Percentiles rank a stretch among this genome's conserved stretches.
Conservation (phyloP, 1,140 invertebrate species). For the Portunus trituberculatus region DNA sequence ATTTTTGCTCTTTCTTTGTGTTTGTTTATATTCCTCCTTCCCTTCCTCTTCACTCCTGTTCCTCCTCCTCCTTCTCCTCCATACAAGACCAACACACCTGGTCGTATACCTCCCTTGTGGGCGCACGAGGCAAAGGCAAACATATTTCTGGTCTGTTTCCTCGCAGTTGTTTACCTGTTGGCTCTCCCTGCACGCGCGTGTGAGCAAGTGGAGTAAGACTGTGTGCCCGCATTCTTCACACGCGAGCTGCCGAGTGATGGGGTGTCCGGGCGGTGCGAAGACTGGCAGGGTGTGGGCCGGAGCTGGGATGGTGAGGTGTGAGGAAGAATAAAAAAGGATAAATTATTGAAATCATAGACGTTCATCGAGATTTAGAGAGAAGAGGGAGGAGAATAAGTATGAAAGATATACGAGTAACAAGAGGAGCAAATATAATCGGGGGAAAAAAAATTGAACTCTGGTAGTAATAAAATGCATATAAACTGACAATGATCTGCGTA, state of each 20-base stretch:
- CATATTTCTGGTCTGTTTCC: slow-evolving; percentile 12
- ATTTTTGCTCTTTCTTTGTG: neutral
- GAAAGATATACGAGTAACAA: too few species aligned
- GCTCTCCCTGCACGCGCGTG: slow-evolving; percentile 15
- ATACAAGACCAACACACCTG: slow-evolving; percentile 10
- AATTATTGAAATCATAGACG: too few species aligned
- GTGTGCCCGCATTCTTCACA: neutral
- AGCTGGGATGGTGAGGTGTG: too few species aligned
- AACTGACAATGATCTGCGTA: too few species aligned
- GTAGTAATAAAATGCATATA: too few species aligned
- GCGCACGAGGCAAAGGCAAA: neutral
- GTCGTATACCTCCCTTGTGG: neutral
- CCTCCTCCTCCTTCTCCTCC: neutral
- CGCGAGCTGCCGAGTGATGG: neutral
- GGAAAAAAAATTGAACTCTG: too few species aligned
- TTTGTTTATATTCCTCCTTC: neutral
- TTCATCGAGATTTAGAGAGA: too few species aligned
- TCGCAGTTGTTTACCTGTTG: neutral
- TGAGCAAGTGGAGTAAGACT: slow-evolving; percentile 13
- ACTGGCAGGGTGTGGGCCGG: too few species aligned
- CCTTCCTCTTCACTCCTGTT: neutral
- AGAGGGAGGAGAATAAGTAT: too few species aligned
- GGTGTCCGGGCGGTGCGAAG: too few species aligned
- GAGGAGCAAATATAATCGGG: too few species aligned
- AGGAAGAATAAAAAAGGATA: too few species aligned